Conservation (phyloP, 2,797 vertebrate species). For the Hapalemur alaotrensis region DNA sequence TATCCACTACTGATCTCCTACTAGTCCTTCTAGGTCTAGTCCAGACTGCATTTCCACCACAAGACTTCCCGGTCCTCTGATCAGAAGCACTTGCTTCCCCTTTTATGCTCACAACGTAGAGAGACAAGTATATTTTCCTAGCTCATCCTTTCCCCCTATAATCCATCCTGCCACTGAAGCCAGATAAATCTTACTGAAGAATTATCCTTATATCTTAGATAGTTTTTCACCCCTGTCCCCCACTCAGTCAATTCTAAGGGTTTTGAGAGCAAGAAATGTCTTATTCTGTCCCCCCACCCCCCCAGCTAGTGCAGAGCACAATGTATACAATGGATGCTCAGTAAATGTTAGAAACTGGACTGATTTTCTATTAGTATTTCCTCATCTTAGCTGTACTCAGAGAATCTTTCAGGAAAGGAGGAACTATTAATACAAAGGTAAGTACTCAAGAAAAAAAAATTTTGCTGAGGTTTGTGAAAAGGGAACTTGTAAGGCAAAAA, state of each 20-base stretch:
- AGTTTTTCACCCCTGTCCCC: neutral
- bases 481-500: neutral
- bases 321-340: accelerated
- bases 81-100: neutral
- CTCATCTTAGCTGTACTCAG: neutral
- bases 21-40: neutral
- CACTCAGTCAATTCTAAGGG: neutral
- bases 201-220: neutral
- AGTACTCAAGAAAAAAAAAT: neutral
- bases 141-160: neutral
- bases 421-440: neutral
- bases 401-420: neutral
- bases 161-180: neutral
- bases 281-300: neutral
- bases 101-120: neutral
- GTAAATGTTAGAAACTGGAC: neutral
- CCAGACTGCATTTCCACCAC: neutral
- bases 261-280: neutral
- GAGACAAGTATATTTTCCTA: neutral
- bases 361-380: neutral
- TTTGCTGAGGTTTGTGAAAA: slow-evolving; percentile 21
- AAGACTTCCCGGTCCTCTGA: neutral
- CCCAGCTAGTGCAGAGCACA: neutral
- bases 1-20: neutral
- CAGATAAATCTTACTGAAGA: neutral